Percentiles rank a stretch among this genome's conserved stretches.
Evolutionary conservation across 2,113 vertebrate species (phyloP).

Genomic region (Microtus montanus): DNA sequence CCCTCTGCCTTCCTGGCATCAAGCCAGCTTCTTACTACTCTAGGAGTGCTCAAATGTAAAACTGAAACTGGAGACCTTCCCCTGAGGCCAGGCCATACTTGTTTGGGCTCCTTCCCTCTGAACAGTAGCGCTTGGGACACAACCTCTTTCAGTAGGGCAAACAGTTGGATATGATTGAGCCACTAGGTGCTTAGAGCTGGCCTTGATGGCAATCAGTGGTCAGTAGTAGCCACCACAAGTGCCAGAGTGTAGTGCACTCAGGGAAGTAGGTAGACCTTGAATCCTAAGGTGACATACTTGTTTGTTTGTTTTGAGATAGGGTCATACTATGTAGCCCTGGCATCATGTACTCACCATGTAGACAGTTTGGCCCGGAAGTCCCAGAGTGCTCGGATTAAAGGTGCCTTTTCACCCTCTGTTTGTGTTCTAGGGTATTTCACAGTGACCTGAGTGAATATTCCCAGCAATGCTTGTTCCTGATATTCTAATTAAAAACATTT

Average conservation of each 20-base stretch:
- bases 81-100: background rate
- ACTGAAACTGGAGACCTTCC: slow-evolving; percentile 10
- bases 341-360: background rate
- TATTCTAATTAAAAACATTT: background rate
- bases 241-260: background rate
- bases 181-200: background rate
- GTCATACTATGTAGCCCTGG: background rate
- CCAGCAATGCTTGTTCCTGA: background rate
- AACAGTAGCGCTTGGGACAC: background rate
- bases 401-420: background rate
- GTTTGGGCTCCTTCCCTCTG: slow-evolving; percentile 1
- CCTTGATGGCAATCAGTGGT: background rate
- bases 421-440: background rate
- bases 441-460: background rate
- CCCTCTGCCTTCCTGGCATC: background rate
- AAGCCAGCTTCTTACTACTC: background rate
- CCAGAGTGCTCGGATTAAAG: background rate
- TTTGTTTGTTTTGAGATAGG: background rate
- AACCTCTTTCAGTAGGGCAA: slow-evolving; percentile 13
- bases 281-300: background rate
- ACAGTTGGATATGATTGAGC: background rate
- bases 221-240: background rate
- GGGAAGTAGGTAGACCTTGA: background rate
- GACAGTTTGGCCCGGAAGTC: background rate
- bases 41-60: slow-evolving; percentile 20